Conservation (phyloP, 2,888 invertebrate species). For the Dicranocentrus wangi region DNA sequence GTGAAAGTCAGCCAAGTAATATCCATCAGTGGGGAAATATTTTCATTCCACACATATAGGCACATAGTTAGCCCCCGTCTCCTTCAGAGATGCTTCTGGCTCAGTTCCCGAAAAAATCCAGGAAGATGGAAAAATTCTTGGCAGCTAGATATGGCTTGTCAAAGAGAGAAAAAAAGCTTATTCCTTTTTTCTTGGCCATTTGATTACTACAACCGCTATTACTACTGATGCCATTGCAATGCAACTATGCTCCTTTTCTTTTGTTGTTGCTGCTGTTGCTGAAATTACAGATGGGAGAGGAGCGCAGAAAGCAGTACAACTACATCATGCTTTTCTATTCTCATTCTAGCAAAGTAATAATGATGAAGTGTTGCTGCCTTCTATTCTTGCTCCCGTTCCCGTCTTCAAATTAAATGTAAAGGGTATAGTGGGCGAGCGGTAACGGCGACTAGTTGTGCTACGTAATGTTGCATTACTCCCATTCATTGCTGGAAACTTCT, state of each 20-base stretch:
- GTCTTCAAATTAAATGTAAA: slow-evolving; percentile 42
- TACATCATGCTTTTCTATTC: slow-evolving; percentile 18
- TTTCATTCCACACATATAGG: slow-evolving; percentile 47
- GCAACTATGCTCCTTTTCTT: slow-evolving; percentile 28
- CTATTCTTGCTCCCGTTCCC: slow-evolving; percentile 12
- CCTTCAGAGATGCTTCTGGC: slow-evolving; percentile 50
- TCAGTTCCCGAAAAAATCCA: slow-evolving; percentile 59
- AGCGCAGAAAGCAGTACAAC: background rate
- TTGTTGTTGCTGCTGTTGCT: slow-evolving; percentile 29
- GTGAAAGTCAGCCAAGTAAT: slow-evolving; percentile 56
- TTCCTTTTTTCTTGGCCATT: slow-evolving; percentile 50
- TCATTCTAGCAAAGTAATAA: slow-evolving; percentile 41
- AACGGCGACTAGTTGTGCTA: slow-evolving; percentile 12
- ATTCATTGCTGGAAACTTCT: slow-evolving; percentile 40
- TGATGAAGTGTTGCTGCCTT: slow-evolving; percentile 51
- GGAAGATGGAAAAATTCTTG: slow-evolving; percentile 62
- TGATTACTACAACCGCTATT: slow-evolving; percentile 53
- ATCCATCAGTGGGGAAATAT: slow-evolving; percentile 55
- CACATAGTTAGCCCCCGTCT: slow-evolving; percentile 4
- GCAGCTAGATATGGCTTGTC: slow-evolving; percentile 63
- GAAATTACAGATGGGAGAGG: slow-evolving; percentile 22
- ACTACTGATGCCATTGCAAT: slow-evolving; percentile 38
- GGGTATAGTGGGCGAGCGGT: background rate
- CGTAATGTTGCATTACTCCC: slow-evolving; percentile 41
- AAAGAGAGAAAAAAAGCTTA: slow-evolving; percentile 52